Percentiles rank a stretch among this genome's conserved stretches.
phyloP scores from a whole-genome alignment of 2,113 vertebrate genomes.

The Pterocles burchelli region DNA sequence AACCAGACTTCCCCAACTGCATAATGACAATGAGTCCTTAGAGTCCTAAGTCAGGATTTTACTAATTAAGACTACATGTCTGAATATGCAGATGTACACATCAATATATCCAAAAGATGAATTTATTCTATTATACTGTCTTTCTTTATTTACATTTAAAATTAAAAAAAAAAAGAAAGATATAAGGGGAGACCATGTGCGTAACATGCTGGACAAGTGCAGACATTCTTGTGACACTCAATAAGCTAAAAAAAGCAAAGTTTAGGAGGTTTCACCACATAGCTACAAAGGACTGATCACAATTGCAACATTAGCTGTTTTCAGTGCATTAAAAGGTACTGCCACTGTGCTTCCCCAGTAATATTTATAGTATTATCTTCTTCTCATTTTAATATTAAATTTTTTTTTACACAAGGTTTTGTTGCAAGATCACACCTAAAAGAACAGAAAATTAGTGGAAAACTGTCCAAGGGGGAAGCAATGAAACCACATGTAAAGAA shows the following conservation, averaged over 20 bases:
- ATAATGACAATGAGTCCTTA: neutral
- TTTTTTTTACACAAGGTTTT: neutral
- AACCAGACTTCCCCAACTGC: slow-evolving; percentile 17
- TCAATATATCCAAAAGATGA: neutral
- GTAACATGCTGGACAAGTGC: neutral
- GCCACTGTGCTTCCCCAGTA: neutral
- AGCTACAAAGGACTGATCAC: neutral
- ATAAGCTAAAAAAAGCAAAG: neutral
- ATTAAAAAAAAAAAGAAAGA: neutral
- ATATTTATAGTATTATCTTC: neutral
- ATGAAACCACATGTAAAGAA: neutral
- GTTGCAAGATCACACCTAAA: neutral
- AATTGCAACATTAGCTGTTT: neutral
- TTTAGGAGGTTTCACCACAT: neutral
- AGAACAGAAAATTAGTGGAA: neutral
- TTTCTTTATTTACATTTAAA: neutral
- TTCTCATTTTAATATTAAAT: neutral
- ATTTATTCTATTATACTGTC: neutral
- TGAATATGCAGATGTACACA: neutral
- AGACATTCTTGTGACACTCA: neutral
- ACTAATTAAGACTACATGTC: slow-evolving; percentile 3
- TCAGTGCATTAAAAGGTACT: neutral
- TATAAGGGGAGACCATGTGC: neutral
- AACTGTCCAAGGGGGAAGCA: neutral
- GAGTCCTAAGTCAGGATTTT: slow-evolving; percentile 19